Percentiles rank a stretch among this genome's conserved stretches.
phyloP scores from a whole-genome alignment of 1,140 invertebrate species.

The Ceratosolen fusciceps region DNA sequence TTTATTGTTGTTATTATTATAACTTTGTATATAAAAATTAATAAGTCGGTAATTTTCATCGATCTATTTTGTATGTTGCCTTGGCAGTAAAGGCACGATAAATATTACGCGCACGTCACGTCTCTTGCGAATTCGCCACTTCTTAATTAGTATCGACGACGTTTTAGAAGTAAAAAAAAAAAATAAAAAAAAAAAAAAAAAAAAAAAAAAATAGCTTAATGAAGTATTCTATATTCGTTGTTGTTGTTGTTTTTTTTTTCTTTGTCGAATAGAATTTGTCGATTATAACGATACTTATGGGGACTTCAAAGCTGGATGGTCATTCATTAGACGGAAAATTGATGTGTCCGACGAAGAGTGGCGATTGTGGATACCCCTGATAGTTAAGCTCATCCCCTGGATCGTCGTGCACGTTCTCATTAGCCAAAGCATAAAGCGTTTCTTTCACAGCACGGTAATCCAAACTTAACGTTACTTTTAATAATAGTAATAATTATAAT shows the following conservation, averaged over 20 bases:
- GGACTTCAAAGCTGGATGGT: conserved; percentile 68
- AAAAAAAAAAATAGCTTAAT: too few species aligned
- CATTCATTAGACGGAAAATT: conserved; percentile 66
- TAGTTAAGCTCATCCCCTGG: conserved; percentile 66
- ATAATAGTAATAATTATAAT: not conserved
- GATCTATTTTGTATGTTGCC: too few species aligned
- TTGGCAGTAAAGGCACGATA: too few species aligned
- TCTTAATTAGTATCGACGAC: too few species aligned
- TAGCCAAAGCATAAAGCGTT: conserved; percentile 60
- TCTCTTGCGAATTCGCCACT: too few species aligned
- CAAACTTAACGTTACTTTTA: not conserved
- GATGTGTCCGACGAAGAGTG: conserved; percentile 74
- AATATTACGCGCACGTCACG: too few species aligned
- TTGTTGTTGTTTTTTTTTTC: not conserved
- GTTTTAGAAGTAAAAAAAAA: too few species aligned
- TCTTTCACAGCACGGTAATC: conserved; percentile 48
- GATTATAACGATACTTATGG: conserved; percentile 59
- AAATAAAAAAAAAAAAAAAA: too few species aligned
- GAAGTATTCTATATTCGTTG: too few species aligned
- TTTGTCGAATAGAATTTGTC: conserved; percentile 58
- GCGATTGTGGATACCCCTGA: conserved; percentile 68
- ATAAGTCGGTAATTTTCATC: too few species aligned
- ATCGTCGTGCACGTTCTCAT: conserved; percentile 65
- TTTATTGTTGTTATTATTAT: too few species aligned
- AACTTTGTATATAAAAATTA: too few species aligned